Base-by-base conservation (phyloP, 2,797 vertebrate species). In the Coendou prehensilis region DNA sequence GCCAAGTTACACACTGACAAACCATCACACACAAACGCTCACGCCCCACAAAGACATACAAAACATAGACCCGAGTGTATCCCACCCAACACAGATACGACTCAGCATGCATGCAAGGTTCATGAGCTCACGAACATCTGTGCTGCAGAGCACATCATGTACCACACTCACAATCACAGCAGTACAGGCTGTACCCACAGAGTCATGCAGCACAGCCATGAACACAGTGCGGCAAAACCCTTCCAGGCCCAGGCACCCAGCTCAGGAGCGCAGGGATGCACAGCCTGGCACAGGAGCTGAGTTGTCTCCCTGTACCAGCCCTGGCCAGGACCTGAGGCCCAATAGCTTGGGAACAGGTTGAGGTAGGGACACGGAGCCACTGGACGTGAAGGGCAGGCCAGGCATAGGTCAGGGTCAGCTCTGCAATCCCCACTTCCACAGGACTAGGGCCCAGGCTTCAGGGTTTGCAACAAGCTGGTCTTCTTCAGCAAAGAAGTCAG, bases 1-100 rank as follows among this genome's bases (percentile, higher is more conserved):
- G 91, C 87, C 94, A 95, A 91, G 80, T 89, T 20, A 93, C 63
- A 91, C n/a, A 84, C 18, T 56, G 75, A 93, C 93, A 89, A 94
- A 93, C 71, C 59, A 81, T 76, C 30, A 75, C 47, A 94, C 18
- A 80, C 52, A 96, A 94, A 85, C 75, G 80, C 56, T 41, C 7
- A 61, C 54, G 79, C 75, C 33, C 50, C n/a, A n/a, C 45, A 89
- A 91, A 94, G 82, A 83, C 11, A 86, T 1, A 89, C 47, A 96
- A 33, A 94, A 88, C 37, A 47, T 23, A 28, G 13, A 56, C 6
- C 54, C 22, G 76, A 83, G 80, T 63, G 69, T 26, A 67, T 2
- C 63, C 41, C 30, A 56, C 63, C 73, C 93, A 4, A 90, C 7
- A 82, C 69, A 89, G 54, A 84, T 69, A 86, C 8, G 85, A 81